These are phyloP conservation scores for Chaenodraco wilsoni DNA, from an alignment of 2,797 vertebrate species.

Conservation along the genomic window DNA sequence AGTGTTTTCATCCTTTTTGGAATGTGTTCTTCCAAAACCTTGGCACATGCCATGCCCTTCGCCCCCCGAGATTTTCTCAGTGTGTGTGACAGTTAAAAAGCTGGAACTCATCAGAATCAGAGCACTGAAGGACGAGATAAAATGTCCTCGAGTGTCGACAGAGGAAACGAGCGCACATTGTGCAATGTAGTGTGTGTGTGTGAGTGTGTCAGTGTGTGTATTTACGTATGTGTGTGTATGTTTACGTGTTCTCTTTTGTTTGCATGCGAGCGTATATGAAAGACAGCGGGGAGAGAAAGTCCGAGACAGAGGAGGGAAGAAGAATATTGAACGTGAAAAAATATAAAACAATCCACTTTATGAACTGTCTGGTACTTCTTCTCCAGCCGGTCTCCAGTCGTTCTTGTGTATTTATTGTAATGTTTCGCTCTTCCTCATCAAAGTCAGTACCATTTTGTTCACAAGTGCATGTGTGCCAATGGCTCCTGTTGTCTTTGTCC, in stretches of 20 bases:
- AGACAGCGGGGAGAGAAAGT: slow-evolving; percentile 37
- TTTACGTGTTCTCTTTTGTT: slow-evolving; percentile 48
- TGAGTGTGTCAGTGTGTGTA: slow-evolving; percentile 16
- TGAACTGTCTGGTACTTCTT: slow-evolving; percentile 48
- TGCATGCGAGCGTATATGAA: slow-evolving; percentile 42
- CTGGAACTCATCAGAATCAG: slow-evolving; percentile 70
- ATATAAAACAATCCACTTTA: slow-evolving; percentile 30
- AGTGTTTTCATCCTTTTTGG: slow-evolving; percentile 85
- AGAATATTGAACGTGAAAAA: slow-evolving; percentile 27
- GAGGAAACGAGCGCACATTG: slow-evolving; percentile 51
- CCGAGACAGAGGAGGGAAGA: slow-evolving; percentile 32
- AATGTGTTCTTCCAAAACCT: slow-evolving; percentile 89
- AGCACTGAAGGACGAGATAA: slow-evolving; percentile 54
- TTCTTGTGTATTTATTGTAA: slow-evolving; percentile 76
- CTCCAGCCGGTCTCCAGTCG: slow-evolving; percentile 60
- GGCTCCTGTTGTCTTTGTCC: slow-evolving; percentile 76
- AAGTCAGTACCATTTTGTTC: slow-evolving; percentile 72
- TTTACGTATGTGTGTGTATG: slow-evolving; percentile 22
- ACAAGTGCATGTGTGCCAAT: slow-evolving; percentile 89
- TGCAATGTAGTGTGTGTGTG: slow-evolving; percentile 38
- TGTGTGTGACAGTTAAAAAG: slow-evolving; percentile 42
- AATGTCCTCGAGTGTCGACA: slow-evolving; percentile 46
- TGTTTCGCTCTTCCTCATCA: slow-evolving; percentile 72
- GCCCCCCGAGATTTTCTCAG: slow-evolving; percentile 19
- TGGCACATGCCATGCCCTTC: slow-evolving; percentile 68